These are phyloP conservation scores for Xiphias gladius DNA, from an alignment of 2,113 vertebrate species.

Conservation along the genomic window DNA sequence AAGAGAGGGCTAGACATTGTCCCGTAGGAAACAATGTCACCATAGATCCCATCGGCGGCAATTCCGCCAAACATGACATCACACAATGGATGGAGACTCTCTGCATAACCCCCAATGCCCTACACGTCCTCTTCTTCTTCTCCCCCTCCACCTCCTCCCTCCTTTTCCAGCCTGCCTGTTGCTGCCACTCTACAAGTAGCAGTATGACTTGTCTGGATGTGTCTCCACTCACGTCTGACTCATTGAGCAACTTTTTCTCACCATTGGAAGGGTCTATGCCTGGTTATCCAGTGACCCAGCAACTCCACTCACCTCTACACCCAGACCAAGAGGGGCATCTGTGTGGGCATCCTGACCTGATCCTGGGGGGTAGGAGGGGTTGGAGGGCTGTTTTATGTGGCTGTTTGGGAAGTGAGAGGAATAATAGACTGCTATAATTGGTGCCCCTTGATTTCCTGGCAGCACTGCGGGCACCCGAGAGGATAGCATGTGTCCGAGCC, in stretches of 20 bases:
- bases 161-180: conserved; percentile 52
- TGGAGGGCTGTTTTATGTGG: conserved; percentile 61
- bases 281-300: conserved; percentile 63
- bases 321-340: conserved; percentile 31
- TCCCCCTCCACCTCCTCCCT: conserved; percentile 16
- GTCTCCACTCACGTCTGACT: conserved; percentile 62
- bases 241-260: conserved; percentile 49
- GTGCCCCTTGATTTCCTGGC: conserved; percentile 74
- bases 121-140: conserved; percentile 18
- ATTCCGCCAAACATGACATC: conserved; percentile 36
- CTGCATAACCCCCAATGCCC: conserved; percentile 8
- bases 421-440: conserved; percentile 79
- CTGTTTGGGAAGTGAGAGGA: conserved; percentile 74
- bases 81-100: conserved; percentile 34
- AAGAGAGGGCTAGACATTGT: neutral
- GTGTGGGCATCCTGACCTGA: conserved; percentile 53
- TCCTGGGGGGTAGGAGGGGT: conserved; percentile 27
- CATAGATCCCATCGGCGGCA: neutral
- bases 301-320: conserved; percentile 51
- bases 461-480: conserved; percentile 66
- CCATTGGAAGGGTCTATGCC: conserved; percentile 33
- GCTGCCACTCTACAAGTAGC: conserved; percentile 35
- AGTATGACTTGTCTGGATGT: conserved; percentile 54
- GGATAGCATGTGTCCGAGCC: conserved; percentile 59
- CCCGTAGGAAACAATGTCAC: conserved; percentile 38